Evolutionary conservation across 2,888 invertebrate species (phyloP).

Genomic region (Microplitis deprimator): DNA sequence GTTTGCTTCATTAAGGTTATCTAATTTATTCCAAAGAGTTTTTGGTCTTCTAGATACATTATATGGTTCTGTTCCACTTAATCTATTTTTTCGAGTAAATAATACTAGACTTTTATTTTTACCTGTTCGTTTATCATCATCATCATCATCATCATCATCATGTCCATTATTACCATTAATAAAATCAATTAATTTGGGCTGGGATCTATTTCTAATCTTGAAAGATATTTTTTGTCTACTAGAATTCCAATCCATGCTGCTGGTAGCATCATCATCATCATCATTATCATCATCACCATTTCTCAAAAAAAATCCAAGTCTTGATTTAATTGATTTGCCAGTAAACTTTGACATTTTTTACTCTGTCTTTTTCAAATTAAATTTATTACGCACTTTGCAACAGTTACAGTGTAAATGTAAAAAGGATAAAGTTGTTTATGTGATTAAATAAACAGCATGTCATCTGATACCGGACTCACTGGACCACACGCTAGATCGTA

Average conservation of each 20-base stretch:
- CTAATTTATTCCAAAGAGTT: not conserved
- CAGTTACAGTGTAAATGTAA: too few species aligned
- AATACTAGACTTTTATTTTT: not conserved
- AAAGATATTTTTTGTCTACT: not conserved
- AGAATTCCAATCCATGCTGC: not conserved
- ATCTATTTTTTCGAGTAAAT: not conserved
- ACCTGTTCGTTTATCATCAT: not conserved
- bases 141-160: not conserved
- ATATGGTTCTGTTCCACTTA: not conserved
- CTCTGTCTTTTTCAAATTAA: too few species aligned
- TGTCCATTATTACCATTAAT: not conserved
- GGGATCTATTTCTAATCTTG: not conserved
- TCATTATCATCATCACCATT: too few species aligned
- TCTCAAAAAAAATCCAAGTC: not conserved
- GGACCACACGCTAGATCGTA: too few species aligned
- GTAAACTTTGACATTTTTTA: not conserved
- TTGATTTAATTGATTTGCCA: not conserved
- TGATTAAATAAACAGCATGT: too few species aligned
- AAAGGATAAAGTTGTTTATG: too few species aligned
- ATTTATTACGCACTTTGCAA: too few species aligned
- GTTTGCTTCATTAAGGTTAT: not conserved
- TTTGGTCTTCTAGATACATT: not conserved
- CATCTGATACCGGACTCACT: too few species aligned
- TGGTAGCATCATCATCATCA: not conserved
- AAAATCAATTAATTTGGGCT: not conserved